phyloP scores from a whole-genome alignment of 2,797 vertebrate species.

The Gymnoscopelus microlampas region DNA sequence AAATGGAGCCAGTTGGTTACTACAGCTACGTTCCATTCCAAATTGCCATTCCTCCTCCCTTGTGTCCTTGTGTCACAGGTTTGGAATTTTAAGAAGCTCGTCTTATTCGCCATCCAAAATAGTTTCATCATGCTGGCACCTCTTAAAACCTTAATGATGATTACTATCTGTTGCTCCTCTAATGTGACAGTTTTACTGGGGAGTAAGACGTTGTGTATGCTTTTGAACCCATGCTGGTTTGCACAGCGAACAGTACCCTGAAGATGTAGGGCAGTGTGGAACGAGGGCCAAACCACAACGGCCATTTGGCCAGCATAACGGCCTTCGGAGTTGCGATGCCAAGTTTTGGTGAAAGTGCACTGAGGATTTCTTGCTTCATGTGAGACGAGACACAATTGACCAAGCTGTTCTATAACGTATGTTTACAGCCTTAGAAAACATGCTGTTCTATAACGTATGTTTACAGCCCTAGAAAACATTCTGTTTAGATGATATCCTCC shows the following conservation, averaged over 20 bases:
- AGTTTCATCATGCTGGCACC: background rate
- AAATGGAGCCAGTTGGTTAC: slow-evolving; percentile 59
- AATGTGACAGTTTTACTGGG: slow-evolving; percentile 12
- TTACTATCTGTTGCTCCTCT: background rate
- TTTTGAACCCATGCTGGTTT: slow-evolving; percentile 10
- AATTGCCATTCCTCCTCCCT: slow-evolving; percentile 41
- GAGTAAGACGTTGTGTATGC: slow-evolving; percentile 1
- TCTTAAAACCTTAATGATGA: slow-evolving; percentile 10
- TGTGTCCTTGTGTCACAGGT: slow-evolving; percentile 37
- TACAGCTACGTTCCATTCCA: slow-evolving; percentile 31
- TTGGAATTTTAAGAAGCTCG: slow-evolving; percentile 33
- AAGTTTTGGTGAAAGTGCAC: slow-evolving; percentile 42
- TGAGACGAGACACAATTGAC: background rate
- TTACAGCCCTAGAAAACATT: no score
- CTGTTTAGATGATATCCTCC: no score
- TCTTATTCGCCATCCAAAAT: slow-evolving; percentile 19
- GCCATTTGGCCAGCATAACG: slow-evolving; percentile 39
- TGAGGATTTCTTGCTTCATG: slow-evolving; percentile 10
- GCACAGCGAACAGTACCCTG: slow-evolving; percentile 42
- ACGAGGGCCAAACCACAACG: slow-evolving; percentile 33
- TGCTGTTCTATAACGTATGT: background rate
- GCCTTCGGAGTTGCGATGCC: slow-evolving; percentile 37
- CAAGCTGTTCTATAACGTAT: background rate
- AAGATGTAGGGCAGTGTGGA: slow-evolving; percentile 36
- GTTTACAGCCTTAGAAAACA: no score